Base-by-base conservation (phyloP, 1,140 invertebrate genomes). In the Nasonia vitripennis region DNA sequence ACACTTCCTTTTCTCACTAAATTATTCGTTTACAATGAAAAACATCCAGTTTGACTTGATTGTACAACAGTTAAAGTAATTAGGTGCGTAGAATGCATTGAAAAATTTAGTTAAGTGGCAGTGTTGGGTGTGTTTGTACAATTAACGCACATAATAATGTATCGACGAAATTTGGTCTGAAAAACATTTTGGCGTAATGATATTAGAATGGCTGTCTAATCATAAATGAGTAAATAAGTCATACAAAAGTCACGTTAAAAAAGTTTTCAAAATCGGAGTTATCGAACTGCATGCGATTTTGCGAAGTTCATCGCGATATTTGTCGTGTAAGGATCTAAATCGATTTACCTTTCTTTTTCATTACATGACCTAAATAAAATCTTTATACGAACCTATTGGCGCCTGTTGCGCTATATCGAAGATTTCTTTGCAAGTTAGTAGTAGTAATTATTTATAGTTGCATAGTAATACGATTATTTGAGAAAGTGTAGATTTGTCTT, bases 391-490 rank as follows among this genome's bases (percentile, higher is more conserved):
- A 77, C 45, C 20, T 51, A 48, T 77, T 77, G 37, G 23, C 67
- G 51, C 23, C 70, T 37, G 73, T 77, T 41, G 67, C 37, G 48
- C 45, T 84, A 45, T 84, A 55, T 31, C 23, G 45, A 84, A 23
- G 55, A 77, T 87, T 87, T 85, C 84, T 89, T 89, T 78, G 84
- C 86, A 86, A 87, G 83, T 85, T 45, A 85, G 20, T 75, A 83
- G 67, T 37, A 34, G 83, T 86, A 89, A 87, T 89, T 89, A 90
- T 87, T 88, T 88, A 88, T 89, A 90, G 83, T 91, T 88, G 88
- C 86, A 86, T 89, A 88, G 88, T 88, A 89, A 87, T 90, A 91
- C 88, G 89, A 89, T 90, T 89, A 91, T 87, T 88, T 88, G 86
- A 89, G 87, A 90, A 88, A 89, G 86, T 86, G 86, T 89, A 89